Evolutionary conservation across 1,140 invertebrate genomes (phyloP).

Genomic region (Orius laevigatus): DNA sequence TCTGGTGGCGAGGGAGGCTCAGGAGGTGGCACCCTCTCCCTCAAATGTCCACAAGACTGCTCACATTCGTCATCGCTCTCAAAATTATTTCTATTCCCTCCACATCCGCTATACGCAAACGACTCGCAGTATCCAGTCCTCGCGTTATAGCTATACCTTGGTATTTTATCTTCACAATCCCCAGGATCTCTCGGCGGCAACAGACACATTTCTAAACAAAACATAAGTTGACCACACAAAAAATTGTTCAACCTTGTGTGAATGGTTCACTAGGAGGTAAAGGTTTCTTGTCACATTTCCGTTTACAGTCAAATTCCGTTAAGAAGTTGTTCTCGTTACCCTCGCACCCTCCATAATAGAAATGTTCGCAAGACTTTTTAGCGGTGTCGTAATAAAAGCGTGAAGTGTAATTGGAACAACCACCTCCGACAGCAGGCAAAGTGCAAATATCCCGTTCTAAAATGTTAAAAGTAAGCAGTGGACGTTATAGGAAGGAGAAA

Average conservation of each 20-base stretch:
- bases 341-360: constrained; percentile 67
- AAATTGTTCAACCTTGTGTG: constrained; percentile 22
- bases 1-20: background rate
- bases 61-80: constrained; percentile 57
- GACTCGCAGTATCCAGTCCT: constrained; percentile 57
- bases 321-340: constrained; percentile 68
- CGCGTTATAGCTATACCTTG: constrained; percentile 65
- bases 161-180: constrained; percentile 37
- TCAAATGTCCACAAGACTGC: constrained; percentile 51
- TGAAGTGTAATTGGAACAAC: constrained; percentile 58
- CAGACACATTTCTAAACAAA: constrained; percentile 51
- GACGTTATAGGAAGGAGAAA: background rate
- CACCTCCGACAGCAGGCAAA: constrained; percentile 54
- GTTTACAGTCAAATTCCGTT: constrained; percentile 44
- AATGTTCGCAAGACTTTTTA: constrained; percentile 48
- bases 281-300: constrained; percentile 35
- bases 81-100: constrained; percentile 77
- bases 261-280: constrained; percentile 24
- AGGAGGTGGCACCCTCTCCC: constrained; percentile 28
- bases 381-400: constrained; percentile 74
- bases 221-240: background rate
- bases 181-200: constrained; percentile 42
- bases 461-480: constrained; percentile 8
- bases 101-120: constrained; percentile 71
- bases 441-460: constrained; percentile 55